These are phyloP conservation scores for Diplolepis rosae DNA, from an alignment of 2,888 invertebrate genomes.

Conservation along the genomic window DNA sequence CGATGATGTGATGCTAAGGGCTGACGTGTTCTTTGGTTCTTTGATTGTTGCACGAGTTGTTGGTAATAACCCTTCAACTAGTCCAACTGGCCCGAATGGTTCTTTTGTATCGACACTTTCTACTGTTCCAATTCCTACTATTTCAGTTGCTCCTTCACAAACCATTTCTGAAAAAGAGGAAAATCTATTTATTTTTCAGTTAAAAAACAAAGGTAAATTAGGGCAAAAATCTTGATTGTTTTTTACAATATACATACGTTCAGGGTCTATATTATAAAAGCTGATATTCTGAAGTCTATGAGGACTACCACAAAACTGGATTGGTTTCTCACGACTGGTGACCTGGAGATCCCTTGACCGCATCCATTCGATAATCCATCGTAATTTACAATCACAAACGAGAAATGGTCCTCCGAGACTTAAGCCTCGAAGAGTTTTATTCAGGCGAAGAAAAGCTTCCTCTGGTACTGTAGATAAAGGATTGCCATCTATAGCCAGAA, in stretches of 20 bases:
- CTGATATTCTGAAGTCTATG: slow-evolving; percentile 85
- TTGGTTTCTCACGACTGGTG: slow-evolving; percentile 92
- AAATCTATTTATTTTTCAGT: neutral
- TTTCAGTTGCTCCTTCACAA: slow-evolving; percentile 72
- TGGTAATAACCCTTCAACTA: slow-evolving; percentile 70
- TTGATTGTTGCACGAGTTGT: slow-evolving; percentile 61
- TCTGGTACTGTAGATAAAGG: slow-evolving; percentile 89
- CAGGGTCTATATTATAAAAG: slow-evolving; percentile 90
- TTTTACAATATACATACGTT: slow-evolving; percentile 74
- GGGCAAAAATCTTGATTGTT: neutral
- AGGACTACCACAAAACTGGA: slow-evolving; percentile 93
- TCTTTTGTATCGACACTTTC: slow-evolving; percentile 75
- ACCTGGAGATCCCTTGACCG: slow-evolving; percentile 91
- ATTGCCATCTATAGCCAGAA: slow-evolving; percentile 93
- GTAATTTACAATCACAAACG: slow-evolving; percentile 90
- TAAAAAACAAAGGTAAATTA: neutral
- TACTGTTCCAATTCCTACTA: slow-evolving; percentile 77
- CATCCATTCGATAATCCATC: slow-evolving; percentile 95
- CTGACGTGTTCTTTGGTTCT: slow-evolving; percentile 58
- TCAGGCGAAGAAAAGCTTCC: slow-evolving; percentile 85
- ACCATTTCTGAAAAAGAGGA: slow-evolving; percentile 67
- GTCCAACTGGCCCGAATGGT: slow-evolving; percentile 66
- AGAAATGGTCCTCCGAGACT: slow-evolving; percentile 92
- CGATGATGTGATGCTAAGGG: slow-evolving; percentile 40
- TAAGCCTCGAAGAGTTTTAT: slow-evolving; percentile 87